Conservation (phyloP, 2,888 invertebrate species). For the Drosophila paracracens region DNA sequence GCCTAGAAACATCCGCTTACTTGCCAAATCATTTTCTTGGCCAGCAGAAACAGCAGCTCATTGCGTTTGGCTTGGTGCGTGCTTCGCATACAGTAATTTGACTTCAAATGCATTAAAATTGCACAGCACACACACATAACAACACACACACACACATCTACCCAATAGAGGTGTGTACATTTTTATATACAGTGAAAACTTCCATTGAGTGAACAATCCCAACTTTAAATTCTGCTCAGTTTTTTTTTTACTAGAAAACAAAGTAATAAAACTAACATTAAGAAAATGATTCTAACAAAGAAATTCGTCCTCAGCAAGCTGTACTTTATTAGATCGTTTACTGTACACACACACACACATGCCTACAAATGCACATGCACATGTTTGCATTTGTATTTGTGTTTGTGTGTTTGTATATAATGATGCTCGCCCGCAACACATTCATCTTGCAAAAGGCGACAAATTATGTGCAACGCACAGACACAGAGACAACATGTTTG, state of each 20-base stretch:
- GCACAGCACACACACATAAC: conserved; percentile 42
- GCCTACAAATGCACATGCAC: not conserved
- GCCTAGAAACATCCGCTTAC: conserved; percentile 24
- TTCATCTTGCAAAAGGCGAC: conserved; percentile 80
- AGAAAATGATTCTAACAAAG: not conserved
- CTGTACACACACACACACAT: conserved; percentile 8
- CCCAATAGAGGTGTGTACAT: not conserved
- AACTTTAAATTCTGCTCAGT: not conserved
- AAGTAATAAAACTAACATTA: too few relatives aligned
- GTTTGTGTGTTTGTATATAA: conserved; percentile 35
- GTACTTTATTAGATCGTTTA: not conserved
- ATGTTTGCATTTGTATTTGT: conserved; percentile 1
- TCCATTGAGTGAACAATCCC: not conserved
- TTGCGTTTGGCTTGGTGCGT: conserved; percentile 65
- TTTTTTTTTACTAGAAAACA: not conserved
- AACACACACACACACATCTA: not conserved
- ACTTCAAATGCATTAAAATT: conserved; percentile 79
- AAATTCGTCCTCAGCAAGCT: too few relatives aligned
- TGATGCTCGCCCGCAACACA: conserved; percentile 64
- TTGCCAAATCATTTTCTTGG: conserved; percentile 63
- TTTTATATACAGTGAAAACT: not conserved
- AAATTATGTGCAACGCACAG: conserved; percentile 78
- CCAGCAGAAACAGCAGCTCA: conserved; percentile 48
- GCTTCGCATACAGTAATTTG: conserved; percentile 77
- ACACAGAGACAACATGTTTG: conserved; percentile 64